A percentile compares a stretch with the other conserved stretches of the same genome.
Evolutionary conservation across 2,888 invertebrate species (phyloP).

Genomic region (Polyommatus iphigenia): DNA sequence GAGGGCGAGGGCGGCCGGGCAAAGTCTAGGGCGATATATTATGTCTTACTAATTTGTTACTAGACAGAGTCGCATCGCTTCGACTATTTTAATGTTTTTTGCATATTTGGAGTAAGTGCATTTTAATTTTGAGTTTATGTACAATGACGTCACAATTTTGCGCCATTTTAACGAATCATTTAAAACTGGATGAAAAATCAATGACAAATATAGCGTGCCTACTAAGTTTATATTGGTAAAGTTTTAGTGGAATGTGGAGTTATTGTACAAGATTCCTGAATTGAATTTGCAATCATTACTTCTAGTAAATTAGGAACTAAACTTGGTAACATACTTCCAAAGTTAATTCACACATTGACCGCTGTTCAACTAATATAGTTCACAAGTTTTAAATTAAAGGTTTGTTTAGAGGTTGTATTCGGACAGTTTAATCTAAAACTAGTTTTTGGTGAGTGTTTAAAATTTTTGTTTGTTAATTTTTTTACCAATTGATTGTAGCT

Average conservation of each 20-base stretch:
- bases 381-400: background rate
- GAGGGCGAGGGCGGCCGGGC: background rate
- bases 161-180: background rate
- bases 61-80: slow-evolving; percentile 11
- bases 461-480: background rate
- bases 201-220: background rate
- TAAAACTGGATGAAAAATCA: background rate
- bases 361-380: background rate
- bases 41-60: slow-evolving; percentile 13
- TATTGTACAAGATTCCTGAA: slow-evolving; percentile 5
- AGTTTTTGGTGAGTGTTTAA: background rate
- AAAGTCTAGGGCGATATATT: background rate
- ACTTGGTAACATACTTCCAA: background rate
- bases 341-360: slow-evolving; percentile 5
- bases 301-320: background rate
- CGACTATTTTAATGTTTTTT: slow-evolving; percentile 3
- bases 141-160: background rate
- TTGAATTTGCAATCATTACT: background rate
- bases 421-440: background rate
- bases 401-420: background rate
- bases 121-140: background rate
- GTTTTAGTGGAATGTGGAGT: background rate
- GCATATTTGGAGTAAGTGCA: slow-evolving; percentile 2
- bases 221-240: background rate
- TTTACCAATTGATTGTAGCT: background rate